These are phyloP conservation scores for Sitodiplosis mosellana DNA, from an alignment of 1,140 invertebrate genomes.

Conservation along the genomic window DNA sequence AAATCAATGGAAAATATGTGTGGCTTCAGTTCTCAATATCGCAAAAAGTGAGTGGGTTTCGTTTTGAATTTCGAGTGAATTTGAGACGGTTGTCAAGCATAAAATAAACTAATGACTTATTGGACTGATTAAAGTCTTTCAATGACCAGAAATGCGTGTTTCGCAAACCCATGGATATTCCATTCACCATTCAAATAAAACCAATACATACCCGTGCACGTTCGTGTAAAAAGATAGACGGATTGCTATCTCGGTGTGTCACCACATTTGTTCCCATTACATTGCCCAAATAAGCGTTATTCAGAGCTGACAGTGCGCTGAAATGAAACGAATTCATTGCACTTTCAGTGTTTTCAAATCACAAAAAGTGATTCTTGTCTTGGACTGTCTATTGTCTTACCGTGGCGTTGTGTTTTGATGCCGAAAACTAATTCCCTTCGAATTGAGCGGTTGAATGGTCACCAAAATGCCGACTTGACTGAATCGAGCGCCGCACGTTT, in stretches of 20 bases:
- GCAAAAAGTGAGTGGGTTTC: too few species aligned
- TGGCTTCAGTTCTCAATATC: too few species aligned
- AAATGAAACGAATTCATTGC: too few species aligned
- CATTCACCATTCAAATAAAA: too few species aligned
- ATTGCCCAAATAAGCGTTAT: conserved; percentile 29
- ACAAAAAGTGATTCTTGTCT: not conserved
- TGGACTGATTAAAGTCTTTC: too few species aligned
- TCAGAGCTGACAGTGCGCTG: conserved; percentile 54
- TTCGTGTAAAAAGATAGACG: conserved; percentile 60
- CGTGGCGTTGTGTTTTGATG: conserved; percentile 16
- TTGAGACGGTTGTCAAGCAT: too few species aligned
- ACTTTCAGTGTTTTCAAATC: not conserved
- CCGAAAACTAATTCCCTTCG: conserved; percentile 35
- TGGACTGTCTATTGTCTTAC: too few species aligned
- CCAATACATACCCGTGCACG: conserved; percentile 33
- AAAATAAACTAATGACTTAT: too few species aligned
- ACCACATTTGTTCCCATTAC: conserved; percentile 31
- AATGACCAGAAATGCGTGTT: too few species aligned
- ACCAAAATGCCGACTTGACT: conserved; percentile 68
- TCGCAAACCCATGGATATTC: too few species aligned
- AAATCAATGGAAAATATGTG: too few species aligned
- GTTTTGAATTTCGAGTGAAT: too few species aligned
- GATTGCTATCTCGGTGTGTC: conserved; percentile 31
- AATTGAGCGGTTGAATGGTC: conserved; percentile 57
- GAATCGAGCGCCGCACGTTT: conserved; percentile 85